These are phyloP conservation scores for Glossophaga mutica DNA, from an alignment of 2,797 vertebrate species.

Conservation along the genomic window DNA sequence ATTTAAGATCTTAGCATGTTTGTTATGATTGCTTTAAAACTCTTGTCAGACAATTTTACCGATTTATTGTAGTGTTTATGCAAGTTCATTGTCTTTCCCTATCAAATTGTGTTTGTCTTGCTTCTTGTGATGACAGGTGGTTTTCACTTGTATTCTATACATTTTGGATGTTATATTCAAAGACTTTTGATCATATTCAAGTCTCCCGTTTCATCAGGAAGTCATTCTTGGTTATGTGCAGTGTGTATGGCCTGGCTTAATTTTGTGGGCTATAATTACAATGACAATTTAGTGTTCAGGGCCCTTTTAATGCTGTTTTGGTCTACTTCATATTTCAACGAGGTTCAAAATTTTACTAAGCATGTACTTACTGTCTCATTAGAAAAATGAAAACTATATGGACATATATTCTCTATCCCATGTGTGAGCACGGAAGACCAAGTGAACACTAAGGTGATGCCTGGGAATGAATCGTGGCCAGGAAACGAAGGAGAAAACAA, in stretches of 20 bases:
- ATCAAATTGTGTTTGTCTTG: background rate
- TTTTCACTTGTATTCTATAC: no score
- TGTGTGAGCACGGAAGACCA: background rate
- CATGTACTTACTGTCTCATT: background rate
- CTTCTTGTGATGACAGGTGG: background rate
- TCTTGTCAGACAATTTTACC: background rate
- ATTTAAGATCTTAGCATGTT: background rate
- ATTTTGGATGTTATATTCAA: background rate
- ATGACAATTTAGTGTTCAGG: background rate
- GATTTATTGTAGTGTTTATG: background rate
- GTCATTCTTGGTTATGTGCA: background rate
- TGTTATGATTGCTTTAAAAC: background rate
- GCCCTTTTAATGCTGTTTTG: background rate
- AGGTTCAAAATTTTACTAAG: background rate
- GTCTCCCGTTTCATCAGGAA: background rate
- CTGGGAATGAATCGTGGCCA: accelerated
- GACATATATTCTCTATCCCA: background rate
- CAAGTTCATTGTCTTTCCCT: background rate
- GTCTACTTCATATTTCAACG: background rate
- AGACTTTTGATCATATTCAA: background rate
- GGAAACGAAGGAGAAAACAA: background rate
- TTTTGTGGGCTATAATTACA: background rate
- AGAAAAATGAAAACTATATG: background rate
- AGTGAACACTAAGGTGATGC: background rate
- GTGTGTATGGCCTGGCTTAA: no score